These are phyloP conservation scores for Thamnophis elegans DNA, from an alignment of 2,797 vertebrate species.

Conservation along the genomic window DNA sequence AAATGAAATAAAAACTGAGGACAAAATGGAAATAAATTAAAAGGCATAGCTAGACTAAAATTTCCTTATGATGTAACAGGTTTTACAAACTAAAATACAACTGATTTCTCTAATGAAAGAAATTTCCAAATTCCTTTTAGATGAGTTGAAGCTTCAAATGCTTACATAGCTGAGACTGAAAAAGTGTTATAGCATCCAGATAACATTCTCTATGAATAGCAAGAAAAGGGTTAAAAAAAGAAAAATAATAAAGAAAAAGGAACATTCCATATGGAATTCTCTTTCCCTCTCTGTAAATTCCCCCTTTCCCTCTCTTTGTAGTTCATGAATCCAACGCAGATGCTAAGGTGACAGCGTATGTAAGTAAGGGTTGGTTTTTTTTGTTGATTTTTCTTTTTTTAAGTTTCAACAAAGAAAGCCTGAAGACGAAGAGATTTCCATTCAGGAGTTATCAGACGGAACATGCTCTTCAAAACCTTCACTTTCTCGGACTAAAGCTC, in stretches of 20 bases:
- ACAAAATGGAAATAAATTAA: conserved; percentile 55
- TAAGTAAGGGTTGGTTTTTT: conserved; percentile 65
- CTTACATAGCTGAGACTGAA: conserved; percentile 65
- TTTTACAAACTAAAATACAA: conserved; percentile 65
- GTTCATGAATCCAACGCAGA: conserved; percentile 76
- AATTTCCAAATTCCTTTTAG: conserved; percentile 56
- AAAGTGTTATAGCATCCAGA: conserved; percentile 68
- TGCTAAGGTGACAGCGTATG: conserved; percentile 81
- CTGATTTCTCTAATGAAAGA: conserved; percentile 58
- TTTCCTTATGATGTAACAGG: conserved; percentile 57
- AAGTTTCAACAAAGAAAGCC: conserved; percentile 71
- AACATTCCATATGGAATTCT: conserved; percentile 71
- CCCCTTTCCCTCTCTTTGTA: conserved; percentile 67
- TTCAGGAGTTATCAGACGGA: conserved; percentile 95
- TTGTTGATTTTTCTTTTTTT: conserved; percentile 62
- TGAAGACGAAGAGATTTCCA: conserved; percentile 46
- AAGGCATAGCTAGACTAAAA: conserved; percentile 65
- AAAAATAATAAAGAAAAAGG: conserved; percentile 56
- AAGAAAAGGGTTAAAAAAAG: conserved; percentile 65
- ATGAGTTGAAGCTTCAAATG: conserved; percentile 58
- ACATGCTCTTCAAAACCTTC: conserved; percentile 98
- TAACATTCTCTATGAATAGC: conserved; percentile 72
- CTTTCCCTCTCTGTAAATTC: conserved; percentile 68
- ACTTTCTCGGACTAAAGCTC: conserved; percentile 93
- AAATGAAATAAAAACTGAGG: conserved; percentile 65